These are phyloP conservation scores for Rhynchotus rufescens DNA, from an alignment of 2,797 vertebrate species.

Conservation along the genomic window DNA sequence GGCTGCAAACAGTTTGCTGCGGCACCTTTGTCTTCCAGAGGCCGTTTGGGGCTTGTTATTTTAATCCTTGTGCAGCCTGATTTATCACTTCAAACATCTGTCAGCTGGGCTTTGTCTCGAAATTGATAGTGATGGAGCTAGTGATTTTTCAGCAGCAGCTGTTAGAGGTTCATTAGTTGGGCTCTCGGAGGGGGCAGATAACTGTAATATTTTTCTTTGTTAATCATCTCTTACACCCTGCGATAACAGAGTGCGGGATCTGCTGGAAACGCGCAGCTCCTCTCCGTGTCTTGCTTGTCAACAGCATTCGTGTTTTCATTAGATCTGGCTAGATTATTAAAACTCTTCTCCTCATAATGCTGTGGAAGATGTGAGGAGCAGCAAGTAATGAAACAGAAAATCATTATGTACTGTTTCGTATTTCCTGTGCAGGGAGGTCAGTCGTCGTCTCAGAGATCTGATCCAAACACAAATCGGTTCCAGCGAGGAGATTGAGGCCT, in stretches of 20 bases:
- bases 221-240: slow-evolving; percentile 78
- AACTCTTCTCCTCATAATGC: slow-evolving; percentile 19
- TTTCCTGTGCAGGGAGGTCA: background rate
- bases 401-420: background rate
- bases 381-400: background rate
- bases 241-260: slow-evolving; percentile 72
- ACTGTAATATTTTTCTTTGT: slow-evolving; percentile 83
- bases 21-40: slow-evolving; percentile 77
- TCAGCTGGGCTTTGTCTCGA: slow-evolving; percentile 80
- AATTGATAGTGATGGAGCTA: slow-evolving; percentile 76
- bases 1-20: slow-evolving; percentile 66
- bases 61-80: slow-evolving; percentile 78
- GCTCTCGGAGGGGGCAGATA: slow-evolving; percentile 77
- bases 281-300: slow-evolving; percentile 31
- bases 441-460: background rate
- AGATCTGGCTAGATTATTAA: slow-evolving; percentile 52
- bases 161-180: slow-evolving; percentile 81
- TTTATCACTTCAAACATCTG: slow-evolving; percentile 82
- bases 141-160: slow-evolving; percentile 80
- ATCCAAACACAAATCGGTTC: background rate
- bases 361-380: slow-evolving; percentile 5
- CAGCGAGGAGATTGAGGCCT: background rate
- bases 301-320: slow-evolving; percentile 44
- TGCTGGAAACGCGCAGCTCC: slow-evolving; percentile 16
- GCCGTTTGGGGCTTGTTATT: slow-evolving; percentile 77